Conservation (phyloP, 2,888 invertebrate genomes). For the Cephus pulcher region DNA sequence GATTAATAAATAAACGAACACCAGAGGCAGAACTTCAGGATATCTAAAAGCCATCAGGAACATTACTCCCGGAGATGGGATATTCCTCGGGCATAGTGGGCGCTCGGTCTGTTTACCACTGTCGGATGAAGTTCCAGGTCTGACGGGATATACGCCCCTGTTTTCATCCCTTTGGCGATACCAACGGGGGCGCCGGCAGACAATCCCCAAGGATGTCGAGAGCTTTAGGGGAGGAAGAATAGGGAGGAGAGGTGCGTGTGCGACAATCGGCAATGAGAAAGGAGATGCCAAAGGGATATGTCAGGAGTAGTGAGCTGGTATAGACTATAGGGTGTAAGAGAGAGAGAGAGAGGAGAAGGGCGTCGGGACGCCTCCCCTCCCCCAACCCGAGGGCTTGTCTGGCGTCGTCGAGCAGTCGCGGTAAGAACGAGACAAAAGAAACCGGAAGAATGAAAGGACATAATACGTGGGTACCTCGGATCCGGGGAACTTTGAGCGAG, state of each 20-base stretch:
- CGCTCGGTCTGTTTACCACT: neutral
- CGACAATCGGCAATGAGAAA: neutral
- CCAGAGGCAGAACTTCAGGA: neutral
- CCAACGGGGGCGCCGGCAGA: neutral
- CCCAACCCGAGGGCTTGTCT: conserved; percentile 9
- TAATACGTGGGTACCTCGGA: conserved; percentile 17
- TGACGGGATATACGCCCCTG: neutral
- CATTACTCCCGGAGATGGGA: neutral
- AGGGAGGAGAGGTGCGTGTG: neutral
- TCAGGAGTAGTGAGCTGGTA: neutral
- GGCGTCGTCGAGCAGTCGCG: neutral
- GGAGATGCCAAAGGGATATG: neutral
- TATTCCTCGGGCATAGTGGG: neutral
- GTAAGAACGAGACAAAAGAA: conserved; percentile 16
- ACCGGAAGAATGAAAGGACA: conserved; percentile 32
- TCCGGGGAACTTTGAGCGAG: neutral
- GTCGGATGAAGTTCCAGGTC: neutral
- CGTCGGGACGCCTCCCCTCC: conserved; percentile 7
- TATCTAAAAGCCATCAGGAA: neutral
- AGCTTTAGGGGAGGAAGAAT: neutral
- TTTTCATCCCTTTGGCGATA: neutral
- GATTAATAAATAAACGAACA: neutral
- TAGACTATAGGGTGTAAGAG: neutral
- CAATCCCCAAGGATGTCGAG: neutral
- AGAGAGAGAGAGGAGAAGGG: neutral